These are phyloP conservation scores for Herminia tarsipennalis DNA, from an alignment of 2,888 invertebrate genomes.

Conservation along the genomic window DNA sequence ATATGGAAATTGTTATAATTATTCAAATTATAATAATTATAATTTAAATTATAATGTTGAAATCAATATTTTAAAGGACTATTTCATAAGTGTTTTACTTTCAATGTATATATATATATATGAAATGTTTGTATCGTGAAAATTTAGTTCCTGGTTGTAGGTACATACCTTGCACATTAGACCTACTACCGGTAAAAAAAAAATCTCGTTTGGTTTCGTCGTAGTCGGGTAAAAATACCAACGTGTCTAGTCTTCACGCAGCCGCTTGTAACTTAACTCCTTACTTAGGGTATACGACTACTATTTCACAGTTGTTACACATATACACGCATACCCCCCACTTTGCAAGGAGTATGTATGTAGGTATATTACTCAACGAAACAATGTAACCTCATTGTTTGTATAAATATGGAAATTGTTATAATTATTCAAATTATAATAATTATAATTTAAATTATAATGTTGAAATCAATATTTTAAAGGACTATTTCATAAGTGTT, in stretches of 20 bases:
- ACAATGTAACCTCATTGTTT: constrained; percentile 16
- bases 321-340: constrained; percentile 6
- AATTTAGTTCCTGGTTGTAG: constrained; percentile 11
- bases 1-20: too few species aligned
- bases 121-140: background rate
- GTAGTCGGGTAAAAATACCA: too few species aligned
- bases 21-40: constrained; percentile 15
- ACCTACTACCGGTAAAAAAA: background rate
- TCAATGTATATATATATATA: background rate
- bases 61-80: constrained; percentile 21
- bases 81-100: constrained; percentile 17
- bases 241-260: background rate
- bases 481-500: constrained; percentile 13
- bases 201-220: background rate
- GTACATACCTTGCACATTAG: constrained; percentile 14
- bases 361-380: constrained; percentile 10
- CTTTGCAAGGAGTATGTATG: background rate
- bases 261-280: background rate
- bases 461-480: constrained; percentile 24
- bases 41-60: constrained; percentile 13
- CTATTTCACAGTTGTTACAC: constrained; percentile 31
- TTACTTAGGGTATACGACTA: constrained; percentile 14
- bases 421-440: constrained; percentile 16
- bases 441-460: constrained; percentile 6
- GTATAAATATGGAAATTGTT: constrained; percentile 24